Evolutionary conservation across 2,888 invertebrate genomes (phyloP).

Genomic region (Drosophila fungiperda): DNA sequence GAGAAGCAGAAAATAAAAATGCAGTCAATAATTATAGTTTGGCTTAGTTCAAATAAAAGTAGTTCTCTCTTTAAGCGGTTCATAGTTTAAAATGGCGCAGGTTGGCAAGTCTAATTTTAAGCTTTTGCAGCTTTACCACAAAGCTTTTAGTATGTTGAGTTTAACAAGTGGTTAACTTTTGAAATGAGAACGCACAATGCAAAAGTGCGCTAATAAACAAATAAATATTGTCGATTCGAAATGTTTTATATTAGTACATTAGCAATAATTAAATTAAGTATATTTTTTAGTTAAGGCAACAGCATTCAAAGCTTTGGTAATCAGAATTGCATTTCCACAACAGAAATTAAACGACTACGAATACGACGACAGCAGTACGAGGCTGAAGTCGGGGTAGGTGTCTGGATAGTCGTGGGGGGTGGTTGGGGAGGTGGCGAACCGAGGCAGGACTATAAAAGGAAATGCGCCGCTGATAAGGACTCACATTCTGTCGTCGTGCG

Average conservation of each 20-base stretch:
- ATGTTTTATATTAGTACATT: neutral
- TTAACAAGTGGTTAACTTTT: constrained; percentile 28
- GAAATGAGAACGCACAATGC: constrained; percentile 10
- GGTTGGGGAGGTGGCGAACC: constrained; percentile 16
- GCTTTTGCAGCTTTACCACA: constrained; percentile 21
- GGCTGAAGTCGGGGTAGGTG: constrained; percentile 6
- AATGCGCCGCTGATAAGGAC: constrained; percentile 80
- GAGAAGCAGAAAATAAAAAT: neutral
- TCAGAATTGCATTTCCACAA: constrained; percentile 5
- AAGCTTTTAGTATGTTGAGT: constrained; percentile 47
- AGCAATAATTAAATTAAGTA: neutral
- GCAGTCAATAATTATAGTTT: constrained; percentile 20
- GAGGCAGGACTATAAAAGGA: constrained; percentile 82
- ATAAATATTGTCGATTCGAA: neutral
- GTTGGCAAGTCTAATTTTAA: constrained; percentile 40
- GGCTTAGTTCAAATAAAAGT: constrained; percentile 15
- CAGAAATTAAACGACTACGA: constrained; percentile 1
- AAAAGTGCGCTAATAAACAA: neutral
- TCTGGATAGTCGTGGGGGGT: neutral
- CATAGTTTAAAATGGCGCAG: constrained; percentile 17
- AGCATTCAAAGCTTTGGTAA: neutral
- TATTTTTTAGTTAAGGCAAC: neutral
- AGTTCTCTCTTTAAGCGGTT: constrained; percentile 9
- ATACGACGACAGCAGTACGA: constrained; percentile 3
- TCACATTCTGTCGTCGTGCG: constrained; percentile 83